A percentile compares a stretch with the other conserved stretches of the same genome.
Evolutionary conservation across 35 echinoderm and acorn worm species (phyloP).

Genomic region (Diadema setosum): DNA sequence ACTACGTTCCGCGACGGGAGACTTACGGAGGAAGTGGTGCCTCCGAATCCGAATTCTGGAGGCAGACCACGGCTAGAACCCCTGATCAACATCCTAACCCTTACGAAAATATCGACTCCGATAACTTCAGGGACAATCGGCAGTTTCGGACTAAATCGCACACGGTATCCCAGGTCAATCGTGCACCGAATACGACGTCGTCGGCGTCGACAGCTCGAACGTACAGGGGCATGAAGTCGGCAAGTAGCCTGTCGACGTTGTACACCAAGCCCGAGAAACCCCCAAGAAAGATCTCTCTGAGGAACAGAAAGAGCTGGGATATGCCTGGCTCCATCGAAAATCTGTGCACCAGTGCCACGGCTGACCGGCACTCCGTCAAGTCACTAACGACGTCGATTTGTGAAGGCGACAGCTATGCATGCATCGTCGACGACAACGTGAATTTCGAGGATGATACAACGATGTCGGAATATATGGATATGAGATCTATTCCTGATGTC

Average conservation of each 20-base stretch:
- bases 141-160: neutral
- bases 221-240: slow-evolving; percentile 2
- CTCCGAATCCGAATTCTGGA: neutral
- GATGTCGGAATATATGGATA: neutral
- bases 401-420: slow-evolving; percentile 5
- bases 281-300: neutral
- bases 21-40: neutral
- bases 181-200: neutral
- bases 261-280: neutral
- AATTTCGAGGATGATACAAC: neutral
- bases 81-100: neutral
- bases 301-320: neutral
- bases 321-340: neutral
- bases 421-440: neutral
- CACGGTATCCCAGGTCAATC: neutral
- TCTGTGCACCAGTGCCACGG: neutral
- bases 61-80: neutral
- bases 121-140: neutral
- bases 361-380: neutral
- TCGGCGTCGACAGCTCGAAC: neutral
- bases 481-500: neutral
- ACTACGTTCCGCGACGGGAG: neutral
- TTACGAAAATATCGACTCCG: neutral
- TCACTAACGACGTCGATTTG: neutral
- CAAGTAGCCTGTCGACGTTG: neutral